Evolutionary conservation across 2,797 vertebrate species (phyloP).

Genomic region (Delichon dasypus): DNA sequence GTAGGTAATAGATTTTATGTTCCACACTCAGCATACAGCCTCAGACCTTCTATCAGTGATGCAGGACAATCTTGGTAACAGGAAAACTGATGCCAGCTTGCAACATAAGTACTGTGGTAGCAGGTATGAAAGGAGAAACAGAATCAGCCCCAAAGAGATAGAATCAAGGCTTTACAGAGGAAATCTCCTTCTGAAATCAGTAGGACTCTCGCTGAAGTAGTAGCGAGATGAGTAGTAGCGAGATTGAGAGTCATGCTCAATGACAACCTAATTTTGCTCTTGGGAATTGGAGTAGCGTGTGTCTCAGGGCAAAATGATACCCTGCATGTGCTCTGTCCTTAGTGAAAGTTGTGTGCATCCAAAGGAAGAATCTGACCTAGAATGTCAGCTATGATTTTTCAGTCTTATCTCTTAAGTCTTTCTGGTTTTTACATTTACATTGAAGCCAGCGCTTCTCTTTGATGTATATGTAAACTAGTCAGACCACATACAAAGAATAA

Average conservation of each 20-base stretch:
- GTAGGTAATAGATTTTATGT: background rate
- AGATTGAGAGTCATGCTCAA: background rate
- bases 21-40: background rate
- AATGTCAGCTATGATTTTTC: background rate
- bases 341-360: background rate
- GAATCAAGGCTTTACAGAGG: background rate
- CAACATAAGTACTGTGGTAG: background rate
- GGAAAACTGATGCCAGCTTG: background rate
- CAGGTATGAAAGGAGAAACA: background rate
- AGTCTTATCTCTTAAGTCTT: background rate
- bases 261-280: background rate
- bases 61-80: background rate
- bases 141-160: background rate
- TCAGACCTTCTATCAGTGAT: background rate
- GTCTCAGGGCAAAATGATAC: background rate
- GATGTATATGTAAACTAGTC: background rate
- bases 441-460: background rate
- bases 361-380: conserved; percentile 19
- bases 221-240: too few species aligned
- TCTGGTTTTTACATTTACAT: background rate
- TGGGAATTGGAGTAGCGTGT: background rate
- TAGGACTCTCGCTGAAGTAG: background rate
- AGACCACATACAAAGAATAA: background rate
- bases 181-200: background rate
- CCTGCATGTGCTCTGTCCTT: background rate